Evolutionary conservation across 92 coral and sea anemone genomes (phyloP), one percentile per base, ranked within the genome.

Genomic region (Actinostola sp.): DNA sequence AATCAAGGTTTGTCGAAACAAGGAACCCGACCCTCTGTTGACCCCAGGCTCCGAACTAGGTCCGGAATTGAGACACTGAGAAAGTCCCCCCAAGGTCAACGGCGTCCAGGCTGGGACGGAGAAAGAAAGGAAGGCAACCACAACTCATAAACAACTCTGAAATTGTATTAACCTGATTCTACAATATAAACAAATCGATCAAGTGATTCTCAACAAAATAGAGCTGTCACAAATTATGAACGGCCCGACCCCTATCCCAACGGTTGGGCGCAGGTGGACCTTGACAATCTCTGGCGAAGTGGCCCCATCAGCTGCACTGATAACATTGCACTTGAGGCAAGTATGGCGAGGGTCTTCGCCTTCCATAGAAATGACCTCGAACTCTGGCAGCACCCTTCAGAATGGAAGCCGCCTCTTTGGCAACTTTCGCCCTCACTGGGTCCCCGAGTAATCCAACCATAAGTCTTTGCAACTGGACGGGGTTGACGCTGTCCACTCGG

Each of bases 51-150:
- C 66, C 71, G 79, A 70, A 58, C 67, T 17, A 34, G 53, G 72
- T 48, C 78, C 84, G 54, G 77, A 76, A 66, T 44, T 76, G 83
- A 68, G 83, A 41, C 53, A 67, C 83, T 68, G 75, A 68, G 76
- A 20, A 67, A 63, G 54, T 30, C 81, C 81, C 65, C 83, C 76
- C 48, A 62, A 50, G 70, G 77, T 70, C 84, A 79, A 79, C 77
- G 53, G 34, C 58, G 30, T 58, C 15, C 27, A 44, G 57, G 28
- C n/a, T n/a, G n/a, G 57, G 24, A 50, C 20, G 49, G 5, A 52
- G 31, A 50, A 50, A 51, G 30, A 38, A 33, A 35, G 36, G 44
- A 33, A 25, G 61, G 41, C 11, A 0, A 29, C 0, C n/a, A n/a
- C n/a, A n/a, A n/a, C n/a, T n/a, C n/a, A n/a, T n/a, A n/a, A 4